Evolutionary conservation across 2,888 invertebrate species (phyloP), one percentile per base, ranked within the genome.

Genomic region (Poecilus cupreus): DNA sequence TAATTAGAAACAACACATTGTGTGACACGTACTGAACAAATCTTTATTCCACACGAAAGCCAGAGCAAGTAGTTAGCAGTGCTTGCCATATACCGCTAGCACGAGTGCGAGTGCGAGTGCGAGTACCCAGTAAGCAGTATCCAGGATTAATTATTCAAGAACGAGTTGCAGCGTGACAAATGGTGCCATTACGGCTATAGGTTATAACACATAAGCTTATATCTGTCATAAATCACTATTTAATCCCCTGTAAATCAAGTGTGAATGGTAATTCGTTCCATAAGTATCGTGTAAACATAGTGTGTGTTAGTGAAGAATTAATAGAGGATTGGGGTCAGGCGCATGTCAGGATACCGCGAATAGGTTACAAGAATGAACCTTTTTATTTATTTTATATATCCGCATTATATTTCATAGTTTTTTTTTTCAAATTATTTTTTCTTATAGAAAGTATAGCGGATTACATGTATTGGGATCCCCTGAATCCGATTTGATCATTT

Each of bases 161-260:
- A 68, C 64, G 64, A 68, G 37, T 60, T 37, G 37, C 64, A 68
- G 8, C 2, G 18, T 68, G 64, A 68, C 64, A 68, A 68, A 68
- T 68, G 64, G 37, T 22, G 39, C 64, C 64, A 68, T 68, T 68
- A 68, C 64, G 64, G 37, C 64, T 68, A 68, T 68, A 68, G 64
- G 64, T 68, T 68, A 37, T 68, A 68, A 37, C 64, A 68, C 64
- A 68, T 68, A 68, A 68, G 64, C 64, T 68, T 68, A 68, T 68
- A 68, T 68, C 32, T 32, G 46, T 72, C 72, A 72, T 72, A 43
- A 43, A 72, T 72, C 72, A 72, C 10, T 22, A 72, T 43, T 24
- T 46, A 72, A 72, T 72, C 43, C 72, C 22, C 46, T 22, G 72
- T 72, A 72, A 72, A 72, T 72, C 72, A 72, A 72, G 72, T 72